Evolutionary conservation across 1,140 invertebrate species (phyloP).

Genomic region (Spodoptera litura): DNA sequence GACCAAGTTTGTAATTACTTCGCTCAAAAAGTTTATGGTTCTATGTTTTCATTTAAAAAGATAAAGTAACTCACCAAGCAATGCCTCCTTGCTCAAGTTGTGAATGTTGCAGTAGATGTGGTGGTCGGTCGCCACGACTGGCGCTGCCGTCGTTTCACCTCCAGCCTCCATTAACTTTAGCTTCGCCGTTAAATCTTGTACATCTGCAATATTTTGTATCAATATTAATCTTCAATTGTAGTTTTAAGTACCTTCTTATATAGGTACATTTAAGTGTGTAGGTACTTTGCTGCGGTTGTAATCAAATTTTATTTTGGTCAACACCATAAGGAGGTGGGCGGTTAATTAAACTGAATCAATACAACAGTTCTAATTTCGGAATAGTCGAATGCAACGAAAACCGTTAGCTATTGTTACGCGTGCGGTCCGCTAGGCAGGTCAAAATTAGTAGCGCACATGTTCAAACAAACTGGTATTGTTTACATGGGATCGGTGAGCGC

Average conservation of each 20-base stretch:
- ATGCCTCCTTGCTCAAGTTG: conserved; percentile 71
- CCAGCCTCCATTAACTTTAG: conserved; percentile 81
- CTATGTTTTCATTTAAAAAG: background rate
- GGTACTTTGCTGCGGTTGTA: background rate
- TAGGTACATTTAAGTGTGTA: background rate
- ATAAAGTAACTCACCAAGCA: conserved; percentile 66
- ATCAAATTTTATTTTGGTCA: conserved; percentile 26
- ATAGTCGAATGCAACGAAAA: conserved; percentile 71
- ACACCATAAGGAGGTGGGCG: conserved; percentile 11
- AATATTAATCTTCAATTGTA: conserved; percentile 29
- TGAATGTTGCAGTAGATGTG: conserved; percentile 83
- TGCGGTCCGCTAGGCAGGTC: conserved; percentile 72
- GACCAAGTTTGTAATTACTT: conserved; percentile 22
- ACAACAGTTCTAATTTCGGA: conserved; percentile 65
- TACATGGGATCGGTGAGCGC: conserved; percentile 61
- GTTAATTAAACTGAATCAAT: conserved; percentile 28
- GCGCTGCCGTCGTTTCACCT: conserved; percentile 69
- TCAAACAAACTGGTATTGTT: conserved; percentile 83
- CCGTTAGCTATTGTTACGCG: conserved; percentile 82
- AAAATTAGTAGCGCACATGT: conserved; percentile 85
- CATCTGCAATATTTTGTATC: conserved; percentile 63
- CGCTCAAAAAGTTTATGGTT: conserved; percentile 7
- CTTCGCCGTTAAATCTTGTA: conserved; percentile 81
- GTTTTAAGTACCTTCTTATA: background rate
- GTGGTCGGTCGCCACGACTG: conserved; percentile 65